These are phyloP conservation scores for Lamellibrachia luymesi DNA, from an alignment of 1,140 invertebrate species.

Conservation along the genomic window DNA sequence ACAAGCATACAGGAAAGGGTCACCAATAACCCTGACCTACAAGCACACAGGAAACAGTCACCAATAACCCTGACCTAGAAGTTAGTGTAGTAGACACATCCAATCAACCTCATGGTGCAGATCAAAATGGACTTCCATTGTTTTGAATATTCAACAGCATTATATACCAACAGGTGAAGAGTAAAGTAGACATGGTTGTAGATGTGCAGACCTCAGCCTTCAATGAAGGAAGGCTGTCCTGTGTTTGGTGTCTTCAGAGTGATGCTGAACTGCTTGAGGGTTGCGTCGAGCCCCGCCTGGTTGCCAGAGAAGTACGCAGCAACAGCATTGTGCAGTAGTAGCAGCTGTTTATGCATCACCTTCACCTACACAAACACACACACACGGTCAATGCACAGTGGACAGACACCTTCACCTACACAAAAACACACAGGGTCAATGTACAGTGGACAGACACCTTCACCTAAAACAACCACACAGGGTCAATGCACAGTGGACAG, in stretches of 20 bases:
- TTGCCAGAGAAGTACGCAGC: constrained; percentile 96
- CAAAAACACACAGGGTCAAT: background rate
- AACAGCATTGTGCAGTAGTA: constrained; percentile 93
- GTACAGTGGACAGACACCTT: too few relatives aligned
- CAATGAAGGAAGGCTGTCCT: constrained; percentile 73
- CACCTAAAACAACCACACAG: too few relatives aligned
- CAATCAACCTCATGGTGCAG: too few relatives aligned
- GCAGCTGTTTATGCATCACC: constrained; percentile 95
- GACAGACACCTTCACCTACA: background rate
- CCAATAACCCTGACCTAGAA: background rate
- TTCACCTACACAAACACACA: constrained; percentile 72
- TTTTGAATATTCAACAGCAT: too few relatives aligned
- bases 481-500: background rate
- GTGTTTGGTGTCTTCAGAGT: constrained; percentile 76
- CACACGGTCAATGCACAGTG: background rate
- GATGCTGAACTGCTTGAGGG: constrained; percentile 95
- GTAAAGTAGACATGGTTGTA: background rate
- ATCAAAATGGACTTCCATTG: too few relatives aligned
- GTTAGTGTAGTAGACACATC: too few relatives aligned
- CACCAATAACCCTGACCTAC: background rate
- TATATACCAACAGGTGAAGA: background rate
- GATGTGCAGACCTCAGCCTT: constrained; percentile 41
- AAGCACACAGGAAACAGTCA: background rate
- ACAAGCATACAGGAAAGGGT: background rate
- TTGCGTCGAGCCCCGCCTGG: constrained; percentile 85